Evolutionary conservation across 2,113 vertebrate genomes (phyloP).

Genomic region (Burhinus oedicnemus): DNA sequence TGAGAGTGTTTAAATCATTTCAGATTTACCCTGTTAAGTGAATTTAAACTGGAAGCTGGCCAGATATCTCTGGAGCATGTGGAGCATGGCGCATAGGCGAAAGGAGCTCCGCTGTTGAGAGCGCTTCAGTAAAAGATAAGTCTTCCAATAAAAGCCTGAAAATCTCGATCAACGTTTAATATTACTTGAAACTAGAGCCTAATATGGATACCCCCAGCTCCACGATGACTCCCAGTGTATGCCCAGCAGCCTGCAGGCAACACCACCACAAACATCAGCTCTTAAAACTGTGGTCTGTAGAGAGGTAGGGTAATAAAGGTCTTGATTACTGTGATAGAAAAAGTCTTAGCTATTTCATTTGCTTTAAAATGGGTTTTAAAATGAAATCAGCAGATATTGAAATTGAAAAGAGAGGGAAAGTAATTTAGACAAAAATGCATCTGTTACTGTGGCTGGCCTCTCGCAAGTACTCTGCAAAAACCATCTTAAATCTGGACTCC

Average conservation of each 20-base stretch:
- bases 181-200: neutral
- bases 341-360: slow-evolving; percentile 21
- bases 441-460: neutral
- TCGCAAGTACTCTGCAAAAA: neutral
- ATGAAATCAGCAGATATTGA: slow-evolving; percentile 41
- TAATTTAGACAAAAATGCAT: slow-evolving; percentile 47
- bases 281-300: neutral
- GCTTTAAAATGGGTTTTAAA: slow-evolving; percentile 41
- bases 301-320: neutral
- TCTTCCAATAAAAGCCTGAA: neutral
- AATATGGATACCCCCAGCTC: neutral
- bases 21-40: neutral
- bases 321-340: neutral
- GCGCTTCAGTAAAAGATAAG: neutral
- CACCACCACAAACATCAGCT: neutral
- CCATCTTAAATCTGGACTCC: neutral
- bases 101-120: neutral
- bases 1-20: slow-evolving; percentile 38
- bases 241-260: neutral
- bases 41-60: slow-evolving; percentile 34
- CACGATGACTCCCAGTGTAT: neutral
- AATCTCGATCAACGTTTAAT: neutral
- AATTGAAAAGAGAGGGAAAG: slow-evolving; percentile 39
- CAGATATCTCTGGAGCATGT: neutral
- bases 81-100: rapidly evolving